These are phyloP conservation scores for Nowickia ferox DNA, from an alignment of 2,888 invertebrate genomes.

Conservation along the genomic window DNA sequence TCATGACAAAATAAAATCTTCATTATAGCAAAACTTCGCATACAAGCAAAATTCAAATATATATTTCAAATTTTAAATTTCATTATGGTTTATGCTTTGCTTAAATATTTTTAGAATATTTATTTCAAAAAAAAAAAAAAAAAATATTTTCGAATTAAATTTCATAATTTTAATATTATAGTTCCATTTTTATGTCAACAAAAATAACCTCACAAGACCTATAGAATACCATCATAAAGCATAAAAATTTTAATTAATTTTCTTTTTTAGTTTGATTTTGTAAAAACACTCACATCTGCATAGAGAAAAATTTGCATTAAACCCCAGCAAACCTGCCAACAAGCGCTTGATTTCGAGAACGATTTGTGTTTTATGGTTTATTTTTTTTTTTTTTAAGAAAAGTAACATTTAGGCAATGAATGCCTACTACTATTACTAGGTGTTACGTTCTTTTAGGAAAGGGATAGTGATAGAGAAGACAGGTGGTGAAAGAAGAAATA, in stretches of 20 bases:
- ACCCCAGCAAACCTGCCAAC: neutral
- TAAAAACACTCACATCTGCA: neutral
- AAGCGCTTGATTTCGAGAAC: too few relatives aligned
- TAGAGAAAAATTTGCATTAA: neutral
- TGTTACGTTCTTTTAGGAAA: too few relatives aligned
- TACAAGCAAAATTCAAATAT: neutral
- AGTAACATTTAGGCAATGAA: too few relatives aligned
- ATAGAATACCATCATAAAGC: neutral
- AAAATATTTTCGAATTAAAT: conserved; percentile 24
- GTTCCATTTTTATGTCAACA: conserved; percentile 33
- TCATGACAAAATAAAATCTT: neutral
- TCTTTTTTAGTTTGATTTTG: neutral
- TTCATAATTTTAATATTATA: conserved; percentile 42
- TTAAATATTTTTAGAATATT: conserved; percentile 39
- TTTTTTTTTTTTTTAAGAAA: too few relatives aligned
- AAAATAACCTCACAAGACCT: neutral
- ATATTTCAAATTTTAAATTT: conserved; percentile 14
- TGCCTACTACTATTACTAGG: too few relatives aligned
- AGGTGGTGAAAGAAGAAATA: too few relatives aligned
- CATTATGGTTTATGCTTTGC: conserved; percentile 10
- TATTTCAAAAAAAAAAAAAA: conserved; percentile 13
- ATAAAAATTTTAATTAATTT: conserved; percentile 53
- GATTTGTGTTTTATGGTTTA: too few relatives aligned
- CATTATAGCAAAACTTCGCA: neutral
- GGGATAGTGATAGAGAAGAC: too few relatives aligned